These are phyloP conservation scores for Hiodon alosoides DNA, from an alignment of 2,113 vertebrate species.

Conservation along the genomic window DNA sequence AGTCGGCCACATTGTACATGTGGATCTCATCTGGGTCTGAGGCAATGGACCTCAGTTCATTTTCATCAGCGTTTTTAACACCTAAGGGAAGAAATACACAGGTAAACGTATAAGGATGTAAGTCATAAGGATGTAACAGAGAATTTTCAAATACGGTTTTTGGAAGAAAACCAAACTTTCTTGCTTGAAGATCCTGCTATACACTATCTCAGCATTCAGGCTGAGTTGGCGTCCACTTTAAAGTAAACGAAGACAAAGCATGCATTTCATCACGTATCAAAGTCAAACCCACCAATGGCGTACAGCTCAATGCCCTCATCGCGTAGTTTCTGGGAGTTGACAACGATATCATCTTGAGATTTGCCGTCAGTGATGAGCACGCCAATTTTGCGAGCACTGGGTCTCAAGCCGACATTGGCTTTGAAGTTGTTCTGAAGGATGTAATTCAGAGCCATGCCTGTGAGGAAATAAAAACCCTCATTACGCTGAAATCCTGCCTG, in stretches of 20 bases:
- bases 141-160: too few relatives aligned
- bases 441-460: conserved; percentile 91
- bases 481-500: too few relatives aligned
- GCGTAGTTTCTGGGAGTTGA: conserved; percentile 77
- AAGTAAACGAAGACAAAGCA: too few relatives aligned
- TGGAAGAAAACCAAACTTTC: too few relatives aligned
- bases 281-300: conserved; percentile 74
- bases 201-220: too few relatives aligned
- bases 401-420: conserved; percentile 78
- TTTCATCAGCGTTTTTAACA: conserved; percentile 96
- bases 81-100: conserved; percentile 54
- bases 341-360: conserved; percentile 86
- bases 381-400: conserved; percentile 83
- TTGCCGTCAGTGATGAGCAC: conserved; percentile 95
- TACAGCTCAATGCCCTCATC: conserved; percentile 82
- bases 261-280: too few relatives aligned
- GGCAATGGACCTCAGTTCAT: conserved; percentile 86
- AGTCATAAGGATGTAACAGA: neutral
- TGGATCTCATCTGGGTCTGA: conserved; percentile 84
- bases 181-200: too few relatives aligned
- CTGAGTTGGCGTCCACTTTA: too few relatives aligned
- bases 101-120: too few relatives aligned
- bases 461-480: neutral
- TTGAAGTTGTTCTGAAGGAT: conserved; percentile 88
- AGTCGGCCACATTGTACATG: conserved; percentile 91